Evolutionary conservation across 2,113 vertebrate species (phyloP).

Genomic region (Vanacampus margaritifer): DNA sequence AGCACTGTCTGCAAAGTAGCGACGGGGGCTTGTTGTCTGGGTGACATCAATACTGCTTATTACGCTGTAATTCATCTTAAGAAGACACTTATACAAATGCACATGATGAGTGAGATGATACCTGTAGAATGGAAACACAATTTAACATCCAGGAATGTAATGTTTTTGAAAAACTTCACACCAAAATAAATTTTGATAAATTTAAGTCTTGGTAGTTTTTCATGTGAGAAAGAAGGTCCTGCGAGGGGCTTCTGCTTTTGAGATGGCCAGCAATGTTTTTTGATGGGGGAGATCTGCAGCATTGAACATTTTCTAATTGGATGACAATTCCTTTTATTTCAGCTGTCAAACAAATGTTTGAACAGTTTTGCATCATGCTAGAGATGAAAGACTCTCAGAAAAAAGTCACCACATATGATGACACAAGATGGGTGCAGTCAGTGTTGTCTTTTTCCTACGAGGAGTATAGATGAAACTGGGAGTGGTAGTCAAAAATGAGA

Average conservation of each 20-base stretch:
- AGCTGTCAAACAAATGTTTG: background rate
- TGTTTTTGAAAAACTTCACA: background rate
- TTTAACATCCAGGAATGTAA: background rate
- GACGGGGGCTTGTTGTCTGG: slow-evolving; percentile 29
- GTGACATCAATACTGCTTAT: slow-evolving; percentile 35
- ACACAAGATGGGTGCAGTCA: background rate
- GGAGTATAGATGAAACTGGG: too few relatives aligned
- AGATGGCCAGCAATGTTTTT: background rate
- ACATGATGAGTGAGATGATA: slow-evolving; percentile 12
- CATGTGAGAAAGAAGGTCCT: background rate
- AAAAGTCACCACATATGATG: background rate
- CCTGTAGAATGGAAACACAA: background rate
- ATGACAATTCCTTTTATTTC: background rate
- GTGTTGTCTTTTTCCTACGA: background rate
- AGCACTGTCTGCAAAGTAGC: slow-evolving; percentile 45
- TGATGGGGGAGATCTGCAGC: background rate
- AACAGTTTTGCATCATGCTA: background rate
- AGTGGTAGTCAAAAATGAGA: too few relatives aligned
- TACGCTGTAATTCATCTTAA: slow-evolving; percentile 16
- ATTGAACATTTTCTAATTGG: background rate
- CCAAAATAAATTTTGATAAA: background rate
- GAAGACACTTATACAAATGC: slow-evolving; percentile 5
- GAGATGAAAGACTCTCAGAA: background rate
- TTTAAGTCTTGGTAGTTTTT: background rate
- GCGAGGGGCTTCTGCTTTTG: background rate